Evolutionary conservation across 2,797 vertebrate genomes (phyloP), one percentile per base, ranked within the genome.

Genomic region (Bradypodion ventrale): DNA sequence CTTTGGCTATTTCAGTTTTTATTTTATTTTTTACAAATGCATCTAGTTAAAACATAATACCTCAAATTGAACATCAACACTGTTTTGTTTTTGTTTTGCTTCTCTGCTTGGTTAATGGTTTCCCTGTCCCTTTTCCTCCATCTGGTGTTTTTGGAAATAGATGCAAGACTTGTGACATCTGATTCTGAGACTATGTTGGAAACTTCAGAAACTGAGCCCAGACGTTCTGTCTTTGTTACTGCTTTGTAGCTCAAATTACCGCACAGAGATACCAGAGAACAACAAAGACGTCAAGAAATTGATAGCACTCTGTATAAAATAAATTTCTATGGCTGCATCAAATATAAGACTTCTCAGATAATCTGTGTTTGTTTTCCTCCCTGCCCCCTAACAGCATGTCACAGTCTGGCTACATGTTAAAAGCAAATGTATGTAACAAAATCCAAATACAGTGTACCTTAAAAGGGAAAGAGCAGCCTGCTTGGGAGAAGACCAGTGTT

Each of bases 161-260:
- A 73, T 10, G n/a, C 83, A 63, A 86, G 66, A 82, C 32, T 88
- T 91, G 89, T 92, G 89, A 87, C 63, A 93, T 66, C 73, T 84
- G 89, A 93, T 83, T 49, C 87, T 69, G 1, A 0, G 46, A 15
- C 72, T 87, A 85, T 89, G 82, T 84, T 73, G 92, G 91, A 90
- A 91, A 89, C 86, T 91, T 88, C 85, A 87, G 93, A 93, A 93
- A 93, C 88, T 85, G 87, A 90, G 87, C 82, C 89, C 88, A 35
- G 65, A 79, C 79, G 62, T 66, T 21, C 62, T 86, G 80, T 87
- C 92, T 90, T 85, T 90, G 84, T 68, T 78, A 83, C 88, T 65
- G 70, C 89, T 87, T 72, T 82, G 60, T 0, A 1, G 85, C 87
- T 92, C 89, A 85, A 90, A 62, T 92, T 89, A 88, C 87, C 85